A percentile compares a stretch with the other conserved stretches of the same genome.
phyloP scores from a whole-genome alignment of 2,888 invertebrate genomes.

The Hydrotaea diabolus region DNA sequence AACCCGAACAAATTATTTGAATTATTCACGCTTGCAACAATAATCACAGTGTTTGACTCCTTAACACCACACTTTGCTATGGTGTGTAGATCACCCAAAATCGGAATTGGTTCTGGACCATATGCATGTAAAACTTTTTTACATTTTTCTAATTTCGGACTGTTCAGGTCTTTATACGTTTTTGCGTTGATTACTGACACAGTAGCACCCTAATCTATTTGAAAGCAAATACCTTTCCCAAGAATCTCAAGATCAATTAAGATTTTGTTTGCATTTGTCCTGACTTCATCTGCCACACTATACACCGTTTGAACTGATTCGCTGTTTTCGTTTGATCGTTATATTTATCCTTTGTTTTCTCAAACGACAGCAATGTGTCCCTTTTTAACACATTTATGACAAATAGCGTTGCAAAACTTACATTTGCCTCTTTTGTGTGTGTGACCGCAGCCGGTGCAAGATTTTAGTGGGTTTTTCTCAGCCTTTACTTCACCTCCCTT shows the following conservation, averaged over 20 bases:
- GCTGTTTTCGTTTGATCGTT: too few relatives aligned
- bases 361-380: too few relatives aligned
- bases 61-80: conserved; percentile 28
- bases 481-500: too few relatives aligned
- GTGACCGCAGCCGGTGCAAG: not conserved
- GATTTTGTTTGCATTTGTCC: not conserved
- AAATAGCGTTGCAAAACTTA: too few relatives aligned
- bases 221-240: conserved; percentile 5
- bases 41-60: not conserved
- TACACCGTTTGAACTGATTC: too few relatives aligned
- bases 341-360: too few relatives aligned
- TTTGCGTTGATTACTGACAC: not conserved
- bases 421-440: too few relatives aligned
- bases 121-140: not conserved
- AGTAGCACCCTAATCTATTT: conserved; percentile 38
- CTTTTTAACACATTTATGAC: too few relatives aligned
- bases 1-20: too few relatives aligned
- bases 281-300: too few relatives aligned
- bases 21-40: not conserved
- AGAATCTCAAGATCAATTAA: not conserved
- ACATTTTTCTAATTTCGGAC: not conserved
- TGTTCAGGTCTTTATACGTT: not conserved
- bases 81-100: conserved; percentile 20
- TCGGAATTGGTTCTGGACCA: not conserved
- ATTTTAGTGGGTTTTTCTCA: too few relatives aligned